Conservation (phyloP, 1,140 invertebrate genomes). For the Stegodyphus dumicola region DNA sequence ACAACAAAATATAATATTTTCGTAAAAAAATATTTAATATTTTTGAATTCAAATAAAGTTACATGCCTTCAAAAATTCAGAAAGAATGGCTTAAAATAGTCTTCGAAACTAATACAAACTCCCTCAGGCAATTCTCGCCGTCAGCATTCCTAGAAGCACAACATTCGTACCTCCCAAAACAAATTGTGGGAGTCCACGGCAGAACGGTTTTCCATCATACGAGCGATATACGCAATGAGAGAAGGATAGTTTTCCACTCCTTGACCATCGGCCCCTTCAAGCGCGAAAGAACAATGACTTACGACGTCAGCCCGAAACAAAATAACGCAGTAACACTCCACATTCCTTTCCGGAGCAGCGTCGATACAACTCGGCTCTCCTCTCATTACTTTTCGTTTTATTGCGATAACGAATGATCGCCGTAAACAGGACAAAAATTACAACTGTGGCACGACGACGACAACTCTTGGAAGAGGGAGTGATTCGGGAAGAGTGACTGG, state of each 20-base stretch:
- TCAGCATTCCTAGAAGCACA: conserved; percentile 32
- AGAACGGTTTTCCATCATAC: conserved; percentile 34
- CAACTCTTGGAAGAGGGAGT: neutral
- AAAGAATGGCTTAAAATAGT: too few relatives aligned
- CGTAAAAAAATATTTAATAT: too few relatives aligned
- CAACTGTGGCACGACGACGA: neutral
- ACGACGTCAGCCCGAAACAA: conserved; percentile 33
- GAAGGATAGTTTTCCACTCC: conserved; percentile 48
- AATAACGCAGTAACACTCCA: conserved; percentile 21
- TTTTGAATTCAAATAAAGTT: too few relatives aligned
- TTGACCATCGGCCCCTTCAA: neutral
- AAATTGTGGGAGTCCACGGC: conserved; percentile 7
- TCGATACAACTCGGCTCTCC: conserved; percentile 3
- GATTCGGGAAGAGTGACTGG: neutral
- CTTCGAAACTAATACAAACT: too few relatives aligned
- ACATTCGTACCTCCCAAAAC: conserved; percentile 32
- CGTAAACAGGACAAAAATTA: conserved; percentile 15
- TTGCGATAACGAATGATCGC: conserved; percentile 26
- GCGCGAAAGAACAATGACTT: conserved; percentile 50
- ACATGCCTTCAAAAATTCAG: too few relatives aligned
- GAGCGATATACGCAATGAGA: conserved; percentile 6
- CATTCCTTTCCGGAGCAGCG: conserved; percentile 32
- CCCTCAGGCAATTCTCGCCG: neutral
- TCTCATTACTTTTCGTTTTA: conserved; percentile 54
- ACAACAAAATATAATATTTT: too few relatives aligned